Evolutionary conservation across 2,113 vertebrate species (phyloP).

Genomic region (Pseudorasbora parva): DNA sequence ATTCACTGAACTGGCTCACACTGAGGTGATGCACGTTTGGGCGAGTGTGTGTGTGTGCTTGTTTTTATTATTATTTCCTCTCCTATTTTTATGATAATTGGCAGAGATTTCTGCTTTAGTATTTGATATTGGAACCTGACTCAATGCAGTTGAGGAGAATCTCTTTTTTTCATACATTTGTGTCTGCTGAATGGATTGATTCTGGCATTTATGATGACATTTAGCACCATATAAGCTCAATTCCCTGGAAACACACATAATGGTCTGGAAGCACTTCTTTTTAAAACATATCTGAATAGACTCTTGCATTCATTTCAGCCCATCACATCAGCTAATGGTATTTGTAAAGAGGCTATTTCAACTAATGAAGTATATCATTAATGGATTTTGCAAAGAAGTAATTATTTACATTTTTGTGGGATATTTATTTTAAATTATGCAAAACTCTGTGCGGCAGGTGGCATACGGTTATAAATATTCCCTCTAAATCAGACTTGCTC

Average conservation of each 20-base stretch:
- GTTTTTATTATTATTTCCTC: background rate
- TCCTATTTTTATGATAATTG: background rate
- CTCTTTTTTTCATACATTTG: background rate
- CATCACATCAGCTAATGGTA: background rate
- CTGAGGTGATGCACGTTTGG: background rate
- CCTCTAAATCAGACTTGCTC: background rate
- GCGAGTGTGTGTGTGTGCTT: background rate
- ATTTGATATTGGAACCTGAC: background rate
- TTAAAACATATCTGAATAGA: background rate
- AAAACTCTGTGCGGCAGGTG: background rate
- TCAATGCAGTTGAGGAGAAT: background rate
- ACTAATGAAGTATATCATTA: background rate
- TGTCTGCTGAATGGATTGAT: background rate
- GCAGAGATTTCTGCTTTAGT: background rate
- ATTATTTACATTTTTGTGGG: background rate
- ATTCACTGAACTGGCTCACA: background rate
- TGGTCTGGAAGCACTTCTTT: background rate
- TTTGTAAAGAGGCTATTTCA: conserved; percentile 1
- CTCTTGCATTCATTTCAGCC: background rate
- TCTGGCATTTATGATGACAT: conserved; percentile 4
- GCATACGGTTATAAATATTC: background rate
- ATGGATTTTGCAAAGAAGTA: background rate
- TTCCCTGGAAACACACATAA: background rate
- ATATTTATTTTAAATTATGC: conserved; percentile 11
- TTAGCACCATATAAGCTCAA: background rate